Conservation (phyloP, 2,113 vertebrate species). For the Catharus minimus region DNA sequence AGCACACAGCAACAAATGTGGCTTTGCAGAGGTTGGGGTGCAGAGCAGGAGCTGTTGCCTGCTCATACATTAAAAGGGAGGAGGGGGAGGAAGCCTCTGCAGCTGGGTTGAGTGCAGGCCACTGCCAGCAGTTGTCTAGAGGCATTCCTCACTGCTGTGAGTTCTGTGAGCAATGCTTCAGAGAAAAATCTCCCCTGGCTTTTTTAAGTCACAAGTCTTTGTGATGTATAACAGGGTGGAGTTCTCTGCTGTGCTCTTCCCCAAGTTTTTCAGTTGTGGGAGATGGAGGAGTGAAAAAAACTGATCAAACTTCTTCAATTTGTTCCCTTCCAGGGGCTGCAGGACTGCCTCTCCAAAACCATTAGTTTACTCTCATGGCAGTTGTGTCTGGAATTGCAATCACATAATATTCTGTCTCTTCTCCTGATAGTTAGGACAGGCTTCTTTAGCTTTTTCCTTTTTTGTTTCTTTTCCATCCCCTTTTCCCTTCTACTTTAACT, state of each 20-base stretch:
- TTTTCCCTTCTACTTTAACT: background rate
- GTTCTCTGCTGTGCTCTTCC: background rate
- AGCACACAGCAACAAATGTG: accelerated
- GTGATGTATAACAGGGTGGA: background rate
- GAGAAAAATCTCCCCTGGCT: background rate
- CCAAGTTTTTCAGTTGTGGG: background rate
- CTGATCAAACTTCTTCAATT: background rate
- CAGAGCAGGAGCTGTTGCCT: background rate
- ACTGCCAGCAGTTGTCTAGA: background rate
- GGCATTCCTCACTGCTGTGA: background rate
- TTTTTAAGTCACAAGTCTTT: background rate
- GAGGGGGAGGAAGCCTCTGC: background rate
- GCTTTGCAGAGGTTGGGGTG: background rate
- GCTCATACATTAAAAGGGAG: accelerated
- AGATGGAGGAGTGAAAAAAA: background rate
- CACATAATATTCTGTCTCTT: background rate
- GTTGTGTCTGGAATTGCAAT: slow-evolving; percentile 12
- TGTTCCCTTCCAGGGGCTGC: background rate
- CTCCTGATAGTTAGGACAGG: background rate
- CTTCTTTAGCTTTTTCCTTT: background rate
- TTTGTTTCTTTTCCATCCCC: background rate
- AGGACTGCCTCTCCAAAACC: background rate
- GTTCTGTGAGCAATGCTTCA: background rate
- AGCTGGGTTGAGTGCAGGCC: background rate
- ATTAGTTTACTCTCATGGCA: background rate